Conservation (phyloP, 2,113 vertebrate genomes). For the Pedionomus torquatus region DNA sequence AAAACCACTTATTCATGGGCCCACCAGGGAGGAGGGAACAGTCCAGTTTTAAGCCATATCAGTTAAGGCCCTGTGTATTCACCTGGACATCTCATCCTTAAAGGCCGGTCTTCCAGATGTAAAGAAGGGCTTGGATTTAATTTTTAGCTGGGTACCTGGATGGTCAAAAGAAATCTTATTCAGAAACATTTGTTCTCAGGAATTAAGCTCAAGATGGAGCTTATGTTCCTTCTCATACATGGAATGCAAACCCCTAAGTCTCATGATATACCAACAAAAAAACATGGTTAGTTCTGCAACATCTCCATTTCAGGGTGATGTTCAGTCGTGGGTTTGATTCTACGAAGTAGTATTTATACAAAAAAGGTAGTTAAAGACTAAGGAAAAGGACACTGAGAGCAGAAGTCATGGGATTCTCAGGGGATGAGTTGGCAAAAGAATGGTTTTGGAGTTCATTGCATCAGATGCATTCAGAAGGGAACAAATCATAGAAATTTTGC, state of each 20-base stretch:
- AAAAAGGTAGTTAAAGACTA: not conserved
- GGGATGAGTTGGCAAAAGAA: not conserved
- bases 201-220: not conserved
- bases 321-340: not conserved
- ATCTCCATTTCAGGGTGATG: not conserved
- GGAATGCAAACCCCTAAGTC: not conserved
- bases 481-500: not conserved
- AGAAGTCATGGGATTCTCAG: not conserved
- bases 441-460: not conserved
- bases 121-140: not conserved
- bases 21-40: fast-evolving
- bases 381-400: not conserved
- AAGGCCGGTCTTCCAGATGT: not conserved
- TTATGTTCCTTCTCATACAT: not conserved
- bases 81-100: not conserved
- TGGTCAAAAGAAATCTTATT: not conserved
- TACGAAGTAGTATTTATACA: not conserved
- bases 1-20: not conserved
- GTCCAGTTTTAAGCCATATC: not conserved
- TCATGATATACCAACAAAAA: not conserved
- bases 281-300: not conserved
- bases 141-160: not conserved
- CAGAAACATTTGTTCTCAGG: not conserved
- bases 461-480: not conserved
- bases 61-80: not conserved